Evolutionary conservation across 2,113 vertebrate genomes (phyloP), one percentile per base, ranked within the genome.

Genomic region (Alosa alosa): DNA sequence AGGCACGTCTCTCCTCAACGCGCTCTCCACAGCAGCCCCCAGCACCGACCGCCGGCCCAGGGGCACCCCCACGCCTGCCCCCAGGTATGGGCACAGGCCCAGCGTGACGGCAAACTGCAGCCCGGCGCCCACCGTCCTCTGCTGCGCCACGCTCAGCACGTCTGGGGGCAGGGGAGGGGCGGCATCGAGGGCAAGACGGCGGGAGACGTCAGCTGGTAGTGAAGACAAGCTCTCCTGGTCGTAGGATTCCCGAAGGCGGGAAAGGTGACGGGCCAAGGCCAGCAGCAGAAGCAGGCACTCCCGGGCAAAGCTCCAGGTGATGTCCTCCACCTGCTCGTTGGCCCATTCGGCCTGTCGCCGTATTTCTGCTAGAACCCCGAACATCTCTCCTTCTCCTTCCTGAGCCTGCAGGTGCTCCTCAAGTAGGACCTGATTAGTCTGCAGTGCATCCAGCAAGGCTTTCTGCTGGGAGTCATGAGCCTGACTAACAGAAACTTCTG

Each of bases 31-130:
- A 2, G 94, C 44, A 0, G 89, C 87, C 0, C 96, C 94, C 84
- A 97, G 97, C 0, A 93, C 95, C 0, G 96, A 97, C 85, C 96
- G 94, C 55, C 83, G 60, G 0, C 90, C 89, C 64, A 96, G 90
- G 0, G 95, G 91, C 47, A 96, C 86, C 0, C 97, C 97, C 3
- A 98, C 96, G 2, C 97, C 97, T 0, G 96, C 91, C 18, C 93
- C 84, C 82, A 98, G 91, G 87, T 96, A 97, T 0, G 97, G 97
- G 22, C 96, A 96, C 72, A 99, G 91, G 0, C 97, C 97, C 81
- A 98, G 89, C 4, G 93, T 96, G 46, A 97, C 93, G 0, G 96
- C 94, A 85, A 97, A 97, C 91, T 98, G 97, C 81, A 98, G 90
- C 13, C 89, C 94, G 0, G 93, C 89, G 45, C 92, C 90, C 0